Percentiles rank a stretch among this genome's conserved stretches.
phyloP scores from a whole-genome alignment of 2,797 vertebrate genomes.

The Taenioides sp. region DNA sequence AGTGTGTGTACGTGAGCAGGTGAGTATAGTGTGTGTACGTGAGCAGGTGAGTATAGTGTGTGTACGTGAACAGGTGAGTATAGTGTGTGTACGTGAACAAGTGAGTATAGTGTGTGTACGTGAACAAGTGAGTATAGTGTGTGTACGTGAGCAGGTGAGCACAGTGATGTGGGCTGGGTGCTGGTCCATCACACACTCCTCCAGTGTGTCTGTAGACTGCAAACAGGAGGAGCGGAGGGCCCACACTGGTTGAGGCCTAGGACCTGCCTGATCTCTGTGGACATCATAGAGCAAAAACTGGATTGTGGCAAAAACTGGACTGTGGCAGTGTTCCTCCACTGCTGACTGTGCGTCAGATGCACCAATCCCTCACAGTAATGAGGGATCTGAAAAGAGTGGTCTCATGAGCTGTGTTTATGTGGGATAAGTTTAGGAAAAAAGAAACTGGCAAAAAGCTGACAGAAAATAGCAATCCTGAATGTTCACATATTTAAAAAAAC shows the following conservation, averaged over 20 bases:
- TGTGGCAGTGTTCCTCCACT: neutral
- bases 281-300: neutral
- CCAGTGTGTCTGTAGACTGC: neutral
- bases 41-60: too few relatives aligned
- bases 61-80: neutral
- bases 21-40: too few relatives aligned
- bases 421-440: too few relatives aligned
- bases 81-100: too few relatives aligned
- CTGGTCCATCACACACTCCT: neutral
- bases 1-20: too few relatives aligned
- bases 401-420: neutral
- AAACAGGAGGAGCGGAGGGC: neutral
- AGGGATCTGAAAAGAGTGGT: neutral
- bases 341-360: neutral
- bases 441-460: too few relatives aligned
- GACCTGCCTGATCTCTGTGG: neutral
- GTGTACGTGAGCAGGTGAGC: too few relatives aligned
- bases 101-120: neutral
- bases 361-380: neutral
- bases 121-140: too few relatives aligned
- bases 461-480: too few relatives aligned
- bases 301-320: too few relatives aligned
- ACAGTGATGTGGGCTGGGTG: neutral
- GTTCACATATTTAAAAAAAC: too few relatives aligned
- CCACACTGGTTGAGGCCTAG: neutral